Percentiles rank a stretch among this genome's conserved stretches.
Evolutionary conservation across 2,797 vertebrate species (phyloP).

Genomic region (Neosalanx taihuensis): DNA sequence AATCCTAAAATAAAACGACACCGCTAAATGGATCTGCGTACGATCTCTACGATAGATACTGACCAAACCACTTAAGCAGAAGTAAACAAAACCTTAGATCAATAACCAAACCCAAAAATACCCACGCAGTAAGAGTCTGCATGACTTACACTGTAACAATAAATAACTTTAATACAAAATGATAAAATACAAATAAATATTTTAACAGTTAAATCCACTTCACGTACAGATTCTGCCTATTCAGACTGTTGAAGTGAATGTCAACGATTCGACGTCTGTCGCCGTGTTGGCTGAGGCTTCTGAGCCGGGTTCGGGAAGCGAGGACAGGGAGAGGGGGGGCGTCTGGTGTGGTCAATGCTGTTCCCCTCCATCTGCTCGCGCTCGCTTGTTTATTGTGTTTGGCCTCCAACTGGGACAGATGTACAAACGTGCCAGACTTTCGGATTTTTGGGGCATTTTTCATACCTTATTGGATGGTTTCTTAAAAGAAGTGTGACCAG

Average conservation of each 20-base stretch:
- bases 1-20: neutral
- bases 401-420: neutral
- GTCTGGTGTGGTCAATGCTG: conserved; percentile 18
- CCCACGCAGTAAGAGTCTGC: neutral
- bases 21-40: conserved; percentile 16
- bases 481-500: too few relatives aligned
- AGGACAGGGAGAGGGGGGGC: too few relatives aligned
- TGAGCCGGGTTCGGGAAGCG: too few relatives aligned
- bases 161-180: neutral
- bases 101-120: neutral
- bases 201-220: too few relatives aligned
- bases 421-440: neutral
- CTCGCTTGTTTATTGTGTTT: conserved; percentile 49
- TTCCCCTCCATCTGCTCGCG: conserved; percentile 19
- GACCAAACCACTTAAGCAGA: neutral
- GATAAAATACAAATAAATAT: too few relatives aligned
- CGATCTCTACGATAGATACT: conserved; percentile 19
- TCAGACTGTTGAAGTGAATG: too few relatives aligned
- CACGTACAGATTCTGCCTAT: too few relatives aligned
- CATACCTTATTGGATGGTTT: too few relatives aligned
- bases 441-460: too few relatives aligned
- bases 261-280: too few relatives aligned
- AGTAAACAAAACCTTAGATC: neutral
- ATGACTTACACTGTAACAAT: neutral
- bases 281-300: too few relatives aligned